Conservation (phyloP, 2,888 invertebrate genomes). For the Caenorhabditis sp. region DNA sequence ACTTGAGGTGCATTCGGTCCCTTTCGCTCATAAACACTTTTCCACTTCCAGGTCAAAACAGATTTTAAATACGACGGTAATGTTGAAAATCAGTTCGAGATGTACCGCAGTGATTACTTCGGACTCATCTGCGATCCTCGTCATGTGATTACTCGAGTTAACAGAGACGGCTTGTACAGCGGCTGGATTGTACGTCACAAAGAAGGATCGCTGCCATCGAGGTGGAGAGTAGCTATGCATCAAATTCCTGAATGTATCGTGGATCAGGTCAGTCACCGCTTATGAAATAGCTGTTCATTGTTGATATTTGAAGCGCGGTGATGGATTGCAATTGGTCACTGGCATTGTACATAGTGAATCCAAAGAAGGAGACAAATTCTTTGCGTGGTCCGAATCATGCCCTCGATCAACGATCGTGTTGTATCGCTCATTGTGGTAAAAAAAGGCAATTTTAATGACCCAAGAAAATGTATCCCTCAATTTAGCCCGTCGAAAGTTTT, state of each 20-base stretch:
- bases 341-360: too few species aligned
- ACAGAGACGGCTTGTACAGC: background rate
- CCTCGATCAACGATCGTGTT: constrained; percentile 12
- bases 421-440: constrained; percentile 9
- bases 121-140: constrained; percentile 18
- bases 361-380: too few species aligned
- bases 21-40: background rate
- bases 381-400: background rate
- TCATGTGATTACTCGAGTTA: background rate
- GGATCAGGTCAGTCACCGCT: too few species aligned
- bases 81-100: background rate
- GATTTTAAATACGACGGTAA: background rate
- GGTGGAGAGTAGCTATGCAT: constrained; percentile 1
- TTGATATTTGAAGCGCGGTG: too few species aligned
- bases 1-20: background rate
- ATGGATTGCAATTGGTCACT: too few species aligned
- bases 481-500: constrained; percentile 2
- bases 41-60: background rate
- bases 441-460: too few species aligned
- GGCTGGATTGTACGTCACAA: constrained; percentile 10
- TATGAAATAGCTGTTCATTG: too few species aligned
- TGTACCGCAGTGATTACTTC: constrained; percentile 13
- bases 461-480: too few species aligned
- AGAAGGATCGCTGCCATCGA: background rate
- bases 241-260: too few species aligned